Evolutionary conservation across 2,113 vertebrate species (phyloP), one percentile per base, ranked within the genome.

Genomic region (Oncorhynchus mykiss): DNA sequence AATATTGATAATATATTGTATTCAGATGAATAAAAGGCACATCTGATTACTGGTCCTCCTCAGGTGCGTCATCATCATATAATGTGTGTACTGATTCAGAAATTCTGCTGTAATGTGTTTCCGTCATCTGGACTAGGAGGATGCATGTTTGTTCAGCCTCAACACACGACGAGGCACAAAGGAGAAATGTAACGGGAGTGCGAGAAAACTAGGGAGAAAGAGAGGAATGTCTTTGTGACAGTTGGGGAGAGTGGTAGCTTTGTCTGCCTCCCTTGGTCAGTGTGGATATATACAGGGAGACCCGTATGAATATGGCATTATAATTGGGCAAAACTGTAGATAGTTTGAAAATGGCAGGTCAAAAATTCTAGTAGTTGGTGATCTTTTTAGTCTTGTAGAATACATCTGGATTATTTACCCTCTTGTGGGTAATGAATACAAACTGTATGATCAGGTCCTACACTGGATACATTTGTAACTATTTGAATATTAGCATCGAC

Each of bases 21-120:
- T 18, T 54, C 5, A 54, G 16, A 54, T 54, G 0, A 54, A 18
- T 5, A 54, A 54, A 54, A 45, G 51, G 16, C 5, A 54, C 18
- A 54, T 54, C 12, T 54, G 51, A 2, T 54, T 54, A 54, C 16
- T 54, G 12, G 51, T 54, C 12, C 14, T 45, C 39, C 39, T 54
- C 51, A 18, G 16, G 16, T 54, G 51, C 5, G 16, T 54, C 5
- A 18, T 18, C 51, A 18, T 54, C 13, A 54, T 45, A 16, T 18
- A 54, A 13, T 60, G 20, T 54, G 7, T 69, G 16, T 69, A 16
- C 64, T 70, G 67, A 76, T 79, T 73, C 75, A 18, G 60, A 73
- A 51, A 27, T 31, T 34, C 11, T 69, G 70, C 34, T 1, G 3
- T 54, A 5, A 18, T 54, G 49, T 49, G 14, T 69, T 22, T 75